A percentile compares a stretch with the other conserved stretches of the same genome.
phyloP scores from a whole-genome alignment of 2,113 vertebrate genomes.

The Octodon degus region DNA sequence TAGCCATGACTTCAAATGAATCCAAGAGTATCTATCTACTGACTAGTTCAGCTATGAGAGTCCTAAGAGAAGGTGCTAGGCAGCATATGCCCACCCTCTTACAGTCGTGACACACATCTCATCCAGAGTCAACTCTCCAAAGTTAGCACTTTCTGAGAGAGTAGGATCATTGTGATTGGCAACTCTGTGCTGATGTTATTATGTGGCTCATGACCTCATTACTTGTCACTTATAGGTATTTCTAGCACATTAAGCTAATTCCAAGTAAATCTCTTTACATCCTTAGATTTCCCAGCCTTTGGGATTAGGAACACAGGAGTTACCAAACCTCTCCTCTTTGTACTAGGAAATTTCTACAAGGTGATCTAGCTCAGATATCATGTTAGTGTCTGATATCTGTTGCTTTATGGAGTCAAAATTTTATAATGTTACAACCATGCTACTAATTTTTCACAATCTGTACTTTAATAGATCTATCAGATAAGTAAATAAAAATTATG shows the following conservation, averaged over 20 bases:
- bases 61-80: background rate
- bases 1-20: background rate
- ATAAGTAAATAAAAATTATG: background rate
- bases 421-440: background rate
- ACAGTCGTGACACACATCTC: rapidly evolving
- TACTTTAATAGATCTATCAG: background rate
- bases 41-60: background rate
- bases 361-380: conserved; percentile 20
- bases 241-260: background rate
- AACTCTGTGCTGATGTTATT: background rate
- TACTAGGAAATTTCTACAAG: conserved; percentile 18
- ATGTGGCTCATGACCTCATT: background rate
- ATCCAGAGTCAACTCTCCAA: background rate
- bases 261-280: background rate
- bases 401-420: background rate
- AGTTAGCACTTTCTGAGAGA: background rate
- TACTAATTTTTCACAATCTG: background rate
- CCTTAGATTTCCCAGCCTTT: background rate
- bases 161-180: background rate
- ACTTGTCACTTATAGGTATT: background rate
- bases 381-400: background rate
- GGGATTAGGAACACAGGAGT: background rate
- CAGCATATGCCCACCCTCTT: no score
- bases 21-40: background rate
- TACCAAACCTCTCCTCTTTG: background rate